These are phyloP conservation scores for Motacilla alba DNA, from an alignment of 2,113 vertebrate genomes.

Conservation along the genomic window DNA sequence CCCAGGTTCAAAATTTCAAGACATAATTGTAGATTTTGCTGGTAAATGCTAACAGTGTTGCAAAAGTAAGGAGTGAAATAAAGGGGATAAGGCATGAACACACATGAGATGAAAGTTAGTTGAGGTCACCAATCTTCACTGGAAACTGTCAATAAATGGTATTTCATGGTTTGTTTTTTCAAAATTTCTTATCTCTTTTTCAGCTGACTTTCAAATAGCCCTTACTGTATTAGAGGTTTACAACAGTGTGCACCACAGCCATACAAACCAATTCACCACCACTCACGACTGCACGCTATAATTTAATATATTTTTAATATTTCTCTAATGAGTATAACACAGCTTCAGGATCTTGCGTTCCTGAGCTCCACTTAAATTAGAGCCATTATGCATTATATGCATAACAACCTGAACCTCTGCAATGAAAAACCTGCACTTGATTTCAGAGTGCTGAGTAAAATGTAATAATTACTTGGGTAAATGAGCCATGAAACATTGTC, in stretches of 20 bases:
- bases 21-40: neutral
- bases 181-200: neutral
- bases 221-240: neutral
- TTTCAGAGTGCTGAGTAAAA: conserved; percentile 39
- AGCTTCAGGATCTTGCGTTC: neutral
- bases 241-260: neutral
- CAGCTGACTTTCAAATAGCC: neutral
- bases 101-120: neutral
- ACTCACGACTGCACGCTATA: neutral
- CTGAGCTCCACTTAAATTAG: neutral
- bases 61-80: neutral
- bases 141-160: neutral
- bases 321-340: neutral
- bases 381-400: neutral
- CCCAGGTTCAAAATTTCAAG: neutral
- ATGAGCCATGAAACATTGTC: conserved; percentile 44
- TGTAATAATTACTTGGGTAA: conserved; percentile 47
- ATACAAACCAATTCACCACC: neutral
- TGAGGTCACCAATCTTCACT: neutral
- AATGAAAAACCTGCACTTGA: conserved; percentile 11
- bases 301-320: neutral
- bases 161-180: neutral
- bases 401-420: neutral
- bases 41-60: neutral
- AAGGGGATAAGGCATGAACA: neutral